Percentiles rank a stretch among this genome's conserved stretches.
These are phyloP conservation scores for Danio aesculapii DNA, from an alignment of 2,797 vertebrate genomes.

Conservation along the genomic window DNA sequence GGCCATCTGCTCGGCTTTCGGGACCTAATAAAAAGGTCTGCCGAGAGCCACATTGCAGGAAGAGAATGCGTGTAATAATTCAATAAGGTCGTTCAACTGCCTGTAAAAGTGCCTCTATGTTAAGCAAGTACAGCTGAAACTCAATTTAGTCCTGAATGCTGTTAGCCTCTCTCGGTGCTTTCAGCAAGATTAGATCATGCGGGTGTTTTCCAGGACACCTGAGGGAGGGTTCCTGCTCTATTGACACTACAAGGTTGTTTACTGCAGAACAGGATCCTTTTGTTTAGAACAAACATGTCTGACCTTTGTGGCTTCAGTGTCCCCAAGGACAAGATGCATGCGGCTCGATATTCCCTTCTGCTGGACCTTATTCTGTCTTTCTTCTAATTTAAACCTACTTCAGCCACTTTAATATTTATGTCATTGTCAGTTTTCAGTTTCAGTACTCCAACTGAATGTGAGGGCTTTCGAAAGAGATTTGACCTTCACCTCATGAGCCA, in stretches of 20 bases:
- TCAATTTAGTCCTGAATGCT: slow-evolving; percentile 36
- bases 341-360: slow-evolving; percentile 31
- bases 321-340: slow-evolving; percentile 21
- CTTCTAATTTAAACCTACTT: slow-evolving; percentile 17
- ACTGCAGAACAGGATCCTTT: slow-evolving; percentile 45
- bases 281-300: slow-evolving; percentile 48
- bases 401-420: slow-evolving; percentile 27
- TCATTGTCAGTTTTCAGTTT: slow-evolving; percentile 26
- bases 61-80: slow-evolving; percentile 31
- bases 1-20: slow-evolving; percentile 13
- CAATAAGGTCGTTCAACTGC: slow-evolving; percentile 15
- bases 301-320: slow-evolving; percentile 34
- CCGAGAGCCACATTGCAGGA: slow-evolving; percentile 7
- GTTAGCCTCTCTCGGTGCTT: slow-evolving; percentile 22
- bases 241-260: slow-evolving; percentile 38
- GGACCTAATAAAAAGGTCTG: slow-evolving; percentile 40
- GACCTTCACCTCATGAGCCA: neutral
- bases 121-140: slow-evolving; percentile 37
- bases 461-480: neutral
- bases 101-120: slow-evolving; percentile 34
- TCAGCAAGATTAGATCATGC: slow-evolving; percentile 39
- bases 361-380: slow-evolving; percentile 14
- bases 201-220: slow-evolving; percentile 25
- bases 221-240: slow-evolving; percentile 26
- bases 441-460: neutral